Percentiles rank a stretch among this genome's conserved stretches.
Conservation (phyloP, 92 coral and sea anemone genomes). For the Chrysogorgia sp. region DNA sequence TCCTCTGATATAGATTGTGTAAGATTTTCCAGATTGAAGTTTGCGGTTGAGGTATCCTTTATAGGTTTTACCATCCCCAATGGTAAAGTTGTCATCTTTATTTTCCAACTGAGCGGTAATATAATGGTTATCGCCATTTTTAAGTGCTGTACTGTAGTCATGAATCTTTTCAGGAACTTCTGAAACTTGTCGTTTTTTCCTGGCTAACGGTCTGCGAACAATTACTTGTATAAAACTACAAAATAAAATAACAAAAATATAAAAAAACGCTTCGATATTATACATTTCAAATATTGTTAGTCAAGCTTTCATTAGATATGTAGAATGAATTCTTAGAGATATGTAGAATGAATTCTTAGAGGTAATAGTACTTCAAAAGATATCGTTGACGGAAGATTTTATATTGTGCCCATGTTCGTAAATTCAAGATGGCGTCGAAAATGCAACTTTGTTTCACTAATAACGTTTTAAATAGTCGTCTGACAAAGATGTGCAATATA, state of each 20-base stretch:
- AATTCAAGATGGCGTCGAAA: no score
- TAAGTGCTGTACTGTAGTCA: conserved; percentile 48
- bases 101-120: conserved; percentile 72
- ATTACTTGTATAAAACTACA: conserved; percentile 74
- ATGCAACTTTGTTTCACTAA: no score
- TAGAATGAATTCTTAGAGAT: no score
- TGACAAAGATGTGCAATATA: no score
- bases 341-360: no score
- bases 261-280: background rate
- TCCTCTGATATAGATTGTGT: conserved; percentile 76
- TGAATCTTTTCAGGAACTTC: conserved; percentile 42
- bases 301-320: no score
- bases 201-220: conserved; percentile 46
- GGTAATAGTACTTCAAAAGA: no score
- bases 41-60: conserved; percentile 65
- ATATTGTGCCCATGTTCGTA: no score
- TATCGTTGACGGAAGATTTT: no score
- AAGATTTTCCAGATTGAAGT: conserved; percentile 68
- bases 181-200: conserved; percentile 43
- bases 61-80: conserved; percentile 76
- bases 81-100: conserved; percentile 40
- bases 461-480: no score
- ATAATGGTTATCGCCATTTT: conserved; percentile 58
- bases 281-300: no score
- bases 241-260: background rate